Conservation (phyloP, 1,140 invertebrate species). For the Bacillus rossius region DNA sequence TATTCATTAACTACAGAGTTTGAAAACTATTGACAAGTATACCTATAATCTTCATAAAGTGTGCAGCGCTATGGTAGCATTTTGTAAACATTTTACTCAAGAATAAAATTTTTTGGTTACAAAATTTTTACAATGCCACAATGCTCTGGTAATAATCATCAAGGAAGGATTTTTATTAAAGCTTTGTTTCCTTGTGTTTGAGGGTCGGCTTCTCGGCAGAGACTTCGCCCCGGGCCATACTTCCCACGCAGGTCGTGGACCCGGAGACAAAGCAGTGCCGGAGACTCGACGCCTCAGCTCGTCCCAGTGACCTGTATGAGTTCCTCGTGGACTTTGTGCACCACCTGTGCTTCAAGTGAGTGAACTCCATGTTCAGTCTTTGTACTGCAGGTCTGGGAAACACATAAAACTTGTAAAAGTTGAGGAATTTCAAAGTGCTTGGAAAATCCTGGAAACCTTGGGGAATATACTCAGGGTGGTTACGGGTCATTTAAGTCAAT, state of each 20-base stretch:
- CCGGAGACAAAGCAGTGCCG: slow-evolving; percentile 54
- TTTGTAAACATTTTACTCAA: too few species aligned
- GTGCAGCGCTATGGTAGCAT: too few species aligned
- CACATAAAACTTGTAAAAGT: too few species aligned
- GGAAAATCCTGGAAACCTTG: too few species aligned
- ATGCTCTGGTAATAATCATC: neutral
- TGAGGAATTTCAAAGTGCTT: too few species aligned
- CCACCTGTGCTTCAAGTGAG: slow-evolving; percentile 80
- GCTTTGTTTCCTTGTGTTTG: slow-evolving; percentile 19
- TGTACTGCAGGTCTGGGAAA: too few species aligned
- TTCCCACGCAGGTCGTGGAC: slow-evolving; percentile 70
- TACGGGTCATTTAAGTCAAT: too few species aligned
- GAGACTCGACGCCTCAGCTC: slow-evolving; percentile 64
- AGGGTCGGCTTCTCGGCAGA: slow-evolving; percentile 93
- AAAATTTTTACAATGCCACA: neutral
- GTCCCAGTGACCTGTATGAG: slow-evolving; percentile 73
- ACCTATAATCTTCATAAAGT: too few species aligned
- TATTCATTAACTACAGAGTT: too few species aligned
- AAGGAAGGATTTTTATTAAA: neutral
- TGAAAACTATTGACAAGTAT: too few species aligned
- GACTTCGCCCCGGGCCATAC: slow-evolving; percentile 77
- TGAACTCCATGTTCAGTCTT: neutral
- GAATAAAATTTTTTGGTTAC: too few species aligned
- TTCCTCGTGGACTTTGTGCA: slow-evolving; percentile 87
- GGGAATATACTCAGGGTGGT: too few species aligned